Percentiles rank a stretch among this genome's conserved stretches.
Conservation (phyloP, 64 coral and sea anemone species). For the Stichodactyla helianthus region DNA sequence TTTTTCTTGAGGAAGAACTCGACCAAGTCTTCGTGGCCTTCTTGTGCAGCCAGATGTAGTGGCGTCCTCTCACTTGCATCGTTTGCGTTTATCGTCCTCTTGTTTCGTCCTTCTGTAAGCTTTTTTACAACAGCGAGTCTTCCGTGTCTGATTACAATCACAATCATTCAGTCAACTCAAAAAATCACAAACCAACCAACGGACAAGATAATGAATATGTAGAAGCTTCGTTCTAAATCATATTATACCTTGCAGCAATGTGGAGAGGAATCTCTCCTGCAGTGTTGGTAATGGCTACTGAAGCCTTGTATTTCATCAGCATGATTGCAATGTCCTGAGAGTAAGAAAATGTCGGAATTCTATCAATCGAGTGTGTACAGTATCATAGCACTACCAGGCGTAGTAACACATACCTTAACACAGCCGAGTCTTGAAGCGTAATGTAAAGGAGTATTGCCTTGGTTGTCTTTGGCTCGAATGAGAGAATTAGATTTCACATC, state of each 20-base stretch:
- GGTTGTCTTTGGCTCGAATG: conserved; percentile 74
- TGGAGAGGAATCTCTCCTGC: conserved; percentile 72
- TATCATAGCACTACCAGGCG: too few species aligned
- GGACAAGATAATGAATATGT: background rate
- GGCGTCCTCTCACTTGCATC: conserved; percentile 81
- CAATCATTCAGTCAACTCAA: background rate
- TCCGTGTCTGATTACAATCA: conserved; percentile 47
- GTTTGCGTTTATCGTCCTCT: conserved; percentile 71
- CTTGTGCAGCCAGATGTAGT: conserved; percentile 72
- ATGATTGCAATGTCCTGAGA: conserved; percentile 77
- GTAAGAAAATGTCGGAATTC: background rate
- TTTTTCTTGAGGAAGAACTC: conserved; percentile 80
- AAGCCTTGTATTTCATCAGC: conserved; percentile 74
- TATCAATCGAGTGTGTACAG: background rate
- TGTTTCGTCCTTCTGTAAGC: conserved; percentile 74
- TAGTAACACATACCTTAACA: conserved; percentile 55
- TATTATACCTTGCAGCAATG: conserved; percentile 57
- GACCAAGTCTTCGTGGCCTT: conserved; percentile 80
- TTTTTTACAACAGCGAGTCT: conserved; percentile 67
- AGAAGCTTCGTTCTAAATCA: too few species aligned
- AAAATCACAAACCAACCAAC: background rate
- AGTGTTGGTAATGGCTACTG: conserved; percentile 61
- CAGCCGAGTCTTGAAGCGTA: conserved; percentile 72
- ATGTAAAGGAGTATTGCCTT: conserved; percentile 85
- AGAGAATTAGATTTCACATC: conserved; percentile 76